Evolutionary conservation across 2,113 vertebrate species (phyloP).

Genomic region (Corythoichthys haematopterus): DNA sequence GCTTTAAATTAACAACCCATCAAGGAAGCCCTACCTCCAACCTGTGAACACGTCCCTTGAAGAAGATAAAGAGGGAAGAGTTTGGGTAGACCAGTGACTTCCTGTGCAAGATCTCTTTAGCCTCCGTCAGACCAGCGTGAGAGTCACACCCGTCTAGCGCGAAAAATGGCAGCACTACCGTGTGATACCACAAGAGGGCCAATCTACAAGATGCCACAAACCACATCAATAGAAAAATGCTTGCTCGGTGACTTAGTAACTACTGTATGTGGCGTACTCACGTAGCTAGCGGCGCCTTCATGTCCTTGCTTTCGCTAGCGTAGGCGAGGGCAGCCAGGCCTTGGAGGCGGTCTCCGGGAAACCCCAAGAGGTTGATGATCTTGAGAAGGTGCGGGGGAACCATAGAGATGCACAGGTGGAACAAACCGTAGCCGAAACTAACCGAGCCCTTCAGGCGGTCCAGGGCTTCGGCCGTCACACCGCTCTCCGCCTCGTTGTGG

Average conservation of each 20-base stretch:
- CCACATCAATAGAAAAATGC: not conserved
- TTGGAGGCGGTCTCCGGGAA: slow-evolving; percentile 95
- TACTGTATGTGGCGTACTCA: slow-evolving; percentile 75
- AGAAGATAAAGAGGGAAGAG: slow-evolving; percentile 98
- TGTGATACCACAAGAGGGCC: slow-evolving; percentile 97
- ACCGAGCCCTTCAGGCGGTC: slow-evolving; percentile 97
- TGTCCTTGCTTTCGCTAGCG: slow-evolving; percentile 98
- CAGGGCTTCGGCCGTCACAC: slow-evolving; percentile 85
- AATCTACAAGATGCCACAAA: slow-evolving; percentile 67
- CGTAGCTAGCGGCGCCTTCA: slow-evolving; percentile 99
- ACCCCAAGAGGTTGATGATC: slow-evolving; percentile 98
- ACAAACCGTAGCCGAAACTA: slow-evolving; percentile 97
- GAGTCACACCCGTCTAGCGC: slow-evolving; percentile 92
- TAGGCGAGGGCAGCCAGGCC: slow-evolving; percentile 94
- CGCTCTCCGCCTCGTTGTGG: slow-evolving; percentile 81
- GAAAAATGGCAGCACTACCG: slow-evolving; percentile 95
- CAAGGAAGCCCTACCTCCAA: slow-evolving; percentile 78
- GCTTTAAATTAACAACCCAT: no score
- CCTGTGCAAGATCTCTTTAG: slow-evolving; percentile 90
- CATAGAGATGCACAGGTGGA: slow-evolving; percentile 99
- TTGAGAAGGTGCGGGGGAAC: slow-evolving; percentile 98
- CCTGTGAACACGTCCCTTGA: slow-evolving; percentile 93
- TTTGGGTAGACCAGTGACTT: slow-evolving; percentile 95
- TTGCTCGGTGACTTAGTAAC: no score
- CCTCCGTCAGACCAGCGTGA: slow-evolving; percentile 85